Base-by-base conservation (phyloP, 1,140 invertebrate genomes). In the Magallana ariakensis region DNA sequence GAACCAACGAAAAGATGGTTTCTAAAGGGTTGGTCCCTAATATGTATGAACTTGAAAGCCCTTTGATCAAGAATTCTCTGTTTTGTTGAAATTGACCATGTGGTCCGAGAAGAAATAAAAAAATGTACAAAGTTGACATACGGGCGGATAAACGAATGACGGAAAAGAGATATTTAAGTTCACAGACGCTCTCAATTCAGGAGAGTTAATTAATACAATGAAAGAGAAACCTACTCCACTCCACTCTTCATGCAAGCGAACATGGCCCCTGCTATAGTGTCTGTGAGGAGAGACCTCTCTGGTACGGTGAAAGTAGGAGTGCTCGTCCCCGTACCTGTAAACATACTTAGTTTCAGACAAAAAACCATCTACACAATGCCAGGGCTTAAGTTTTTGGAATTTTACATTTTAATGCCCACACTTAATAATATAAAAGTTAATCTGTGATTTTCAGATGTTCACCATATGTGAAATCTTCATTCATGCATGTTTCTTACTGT, bases 211-310 rank as follows among this genome's bases (percentile, higher is more conserved):
- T 46, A 46, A 46, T 46, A 46, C 33, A 46, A 46, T 46, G 33
- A 46, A 46, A 46, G 33, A 46, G 33, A 4, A 1, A 84, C 46
- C 22, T 86, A 86, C 85, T 60, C 33, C 19, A 83, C 53, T 62
- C 53, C 85, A 53, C 19, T 83, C n/a, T 62, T 53, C 9, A 86
- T 66, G 22, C 85, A 86, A 15, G 58, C 85, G 58, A 82, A 86
- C 16, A 86, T 86, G 1, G n/a, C 62, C 11, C 80, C 85, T 15
- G 22, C 53, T 5, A 86, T 54, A 22, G 26, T 19, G 22, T 86
- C 85, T 57, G 60, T 80, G 4, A 86, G 26, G 0, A 82, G 33
- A 57, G 57, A 66, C 16, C 85, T 81, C 10, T 62, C 57, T 0
- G 54, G n/a, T 13, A 86, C 8, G 22, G 58, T 1, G 46, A 54